Evolutionary conservation across 2,113 vertebrate species (phyloP), one percentile per base, ranked within the genome.

Genomic region (Castor canadensis): DNA sequence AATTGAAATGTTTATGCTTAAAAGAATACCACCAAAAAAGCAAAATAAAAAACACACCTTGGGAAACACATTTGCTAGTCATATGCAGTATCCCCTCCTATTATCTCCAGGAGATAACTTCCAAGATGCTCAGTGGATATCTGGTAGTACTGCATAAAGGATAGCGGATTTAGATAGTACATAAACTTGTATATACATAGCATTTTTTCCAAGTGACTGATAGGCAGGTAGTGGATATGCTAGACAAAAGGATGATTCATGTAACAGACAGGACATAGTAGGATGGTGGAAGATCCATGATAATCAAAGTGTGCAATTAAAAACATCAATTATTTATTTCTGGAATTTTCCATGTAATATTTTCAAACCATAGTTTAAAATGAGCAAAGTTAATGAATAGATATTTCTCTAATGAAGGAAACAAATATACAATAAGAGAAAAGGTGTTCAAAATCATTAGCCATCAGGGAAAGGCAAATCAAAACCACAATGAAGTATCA

Each of bases 331-430:
- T 54, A 16, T 77, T 77, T 52, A n/a, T 49, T 76, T 76, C 16
- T 77, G 32, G 32, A 77, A 77, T 54, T n/a, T 22, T 32, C 30
- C 45, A 32, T 76, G 73, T 49, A 76, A 49, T 49, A 49, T 30
- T 76, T 76, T 49, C 15, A 30, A 49, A 47, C 69, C 15, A 49
- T 76, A 45, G 73, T 17, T 76, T n/a, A n/a, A 80, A 67, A 47
- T 86, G 28, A 64, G 12, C 62, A 49, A 73, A 73, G 30, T 1
- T 58, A 64, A 69, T 30, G 15, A 90, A 75, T n/a, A 87, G 49
- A 69, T 16, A 93, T 93, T 85, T 93, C 64, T 93, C 79, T 40
- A 47, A 84, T 72, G 54, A 45, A 62, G 52, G 38, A 76, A 58
- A 58, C 32, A 89, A 84, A 72, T 84, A 3, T 16, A 17, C 30